phyloP scores from a whole-genome alignment of 2,888 invertebrate genomes.

The Plagiodera versicolora region DNA sequence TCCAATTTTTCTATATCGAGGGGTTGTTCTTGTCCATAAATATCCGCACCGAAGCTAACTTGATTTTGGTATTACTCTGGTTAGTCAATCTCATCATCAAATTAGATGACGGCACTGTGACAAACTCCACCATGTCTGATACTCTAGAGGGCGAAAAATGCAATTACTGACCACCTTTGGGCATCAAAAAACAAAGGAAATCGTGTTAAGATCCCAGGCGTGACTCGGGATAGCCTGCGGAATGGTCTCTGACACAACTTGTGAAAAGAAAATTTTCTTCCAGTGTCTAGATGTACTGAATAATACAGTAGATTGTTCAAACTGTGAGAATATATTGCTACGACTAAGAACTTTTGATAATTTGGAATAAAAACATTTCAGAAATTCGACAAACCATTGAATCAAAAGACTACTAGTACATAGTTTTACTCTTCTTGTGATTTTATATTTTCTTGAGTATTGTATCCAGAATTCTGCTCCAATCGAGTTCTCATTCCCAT shows the following conservation, averaged over 20 bases:
- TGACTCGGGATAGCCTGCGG: conserved; percentile 20
- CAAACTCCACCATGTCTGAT: conserved; percentile 39
- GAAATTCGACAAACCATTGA: too few species aligned
- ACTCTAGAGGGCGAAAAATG: conserved; percentile 46
- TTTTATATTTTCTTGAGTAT: too few species aligned
- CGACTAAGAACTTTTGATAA: too few species aligned
- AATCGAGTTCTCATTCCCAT: too few species aligned
- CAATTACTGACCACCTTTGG: conserved; percentile 53
- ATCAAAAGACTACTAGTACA: too few species aligned
- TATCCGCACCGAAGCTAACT: conserved; percentile 35
- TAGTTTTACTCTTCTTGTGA: too few species aligned
- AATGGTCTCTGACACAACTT: conserved; percentile 15
- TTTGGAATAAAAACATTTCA: too few species aligned
- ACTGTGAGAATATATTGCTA: too few species aligned
- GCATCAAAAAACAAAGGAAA: conserved; percentile 40
- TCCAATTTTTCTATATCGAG: conserved; percentile 27
- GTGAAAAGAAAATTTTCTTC: not conserved
- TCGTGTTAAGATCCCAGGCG: conserved; percentile 33
- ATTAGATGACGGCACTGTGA: conserved; percentile 44
- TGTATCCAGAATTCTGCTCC: too few species aligned
- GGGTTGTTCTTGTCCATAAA: conserved; percentile 24
- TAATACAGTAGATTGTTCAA: not conserved
- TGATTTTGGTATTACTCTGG: conserved; percentile 41
- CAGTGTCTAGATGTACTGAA: not conserved
- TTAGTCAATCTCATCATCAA: conserved; percentile 45